Evolutionary conservation across 2,888 invertebrate species (phyloP), one percentile per base, ranked within the genome.

Genomic region (Cacoxenus indagator): DNA sequence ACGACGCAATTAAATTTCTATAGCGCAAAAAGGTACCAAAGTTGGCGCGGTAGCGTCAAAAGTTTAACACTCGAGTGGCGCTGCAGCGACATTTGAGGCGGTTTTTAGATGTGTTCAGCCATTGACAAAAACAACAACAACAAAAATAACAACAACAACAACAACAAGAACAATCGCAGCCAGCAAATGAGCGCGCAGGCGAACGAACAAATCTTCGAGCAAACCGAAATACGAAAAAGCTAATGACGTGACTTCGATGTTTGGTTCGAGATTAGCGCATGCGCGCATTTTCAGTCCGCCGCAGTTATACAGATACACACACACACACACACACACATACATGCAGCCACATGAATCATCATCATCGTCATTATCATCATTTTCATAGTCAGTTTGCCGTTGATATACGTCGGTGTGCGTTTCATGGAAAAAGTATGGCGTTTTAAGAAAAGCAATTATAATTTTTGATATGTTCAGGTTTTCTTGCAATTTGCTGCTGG

Each of bases 221-320:
- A 48, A 64, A 64, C 8, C n/a, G 14, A 17, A 48, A 48, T 6
- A 48, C 0, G 19, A 48, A 17, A 48, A 48, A 48, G 19, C 5
- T 37, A 37, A 45, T 29, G 67, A 85, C 85, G 85, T 85, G 85
- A 85, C 85, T 78, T 72, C 77, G 85, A 85, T 85, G 75, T 76
- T 80, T 74, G 73, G 72, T 75, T 68, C 51, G 43, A 85, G 85
- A 85, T 85, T 85, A 85, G 76, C 65, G 61, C 59, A 19, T 48
- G 48, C 48, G 51, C 51, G 29, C 65, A 9, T 46, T 51, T n/a
- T n/a, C n/a, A n/a, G 46, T 8, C 54, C 55, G 22, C 24, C 11
- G 43, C 31, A 55, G n/a, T n/a, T n/a, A n/a, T n/a, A 31, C 69
- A 77, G 69, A 75, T 75, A 73, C 70, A 76, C 74, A 76, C 67